Evolutionary conservation across 2,888 invertebrate species (phyloP).

Genomic region (Camponotus fellah): DNA sequence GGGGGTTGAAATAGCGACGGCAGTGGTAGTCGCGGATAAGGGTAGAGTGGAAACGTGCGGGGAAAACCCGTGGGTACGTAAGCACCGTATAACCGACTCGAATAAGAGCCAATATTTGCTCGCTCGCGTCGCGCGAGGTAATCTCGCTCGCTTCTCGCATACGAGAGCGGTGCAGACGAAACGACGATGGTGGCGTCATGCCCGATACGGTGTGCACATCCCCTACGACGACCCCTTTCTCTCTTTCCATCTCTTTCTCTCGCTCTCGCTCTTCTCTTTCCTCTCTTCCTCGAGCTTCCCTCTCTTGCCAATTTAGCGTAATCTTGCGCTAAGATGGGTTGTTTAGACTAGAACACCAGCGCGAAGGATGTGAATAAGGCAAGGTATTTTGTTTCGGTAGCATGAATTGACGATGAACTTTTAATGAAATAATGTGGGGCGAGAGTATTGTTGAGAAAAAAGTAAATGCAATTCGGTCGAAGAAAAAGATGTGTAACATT

Average conservation of each 20-base stretch:
- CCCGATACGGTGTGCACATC: constrained; percentile 49
- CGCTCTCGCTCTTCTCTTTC: neutral
- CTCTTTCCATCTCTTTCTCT: neutral
- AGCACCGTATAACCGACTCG: constrained; percentile 80
- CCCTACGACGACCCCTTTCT: constrained; percentile 6
- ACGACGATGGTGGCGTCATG: constrained; percentile 57
- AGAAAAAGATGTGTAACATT: neutral
- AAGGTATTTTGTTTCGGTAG: neutral
- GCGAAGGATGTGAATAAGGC: constrained; percentile 11
- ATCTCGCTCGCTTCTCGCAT: constrained; percentile 78
- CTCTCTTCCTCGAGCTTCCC: neutral
- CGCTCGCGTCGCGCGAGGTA: constrained; percentile 78
- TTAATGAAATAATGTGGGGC: constrained; percentile 22
- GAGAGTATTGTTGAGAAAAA: neutral
- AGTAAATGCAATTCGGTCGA: neutral
- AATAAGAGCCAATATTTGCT: constrained; percentile 82
- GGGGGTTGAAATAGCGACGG: constrained; percentile 3
- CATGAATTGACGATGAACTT: constrained; percentile 23
- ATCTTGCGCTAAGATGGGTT: constrained; percentile 37
- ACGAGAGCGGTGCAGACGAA: constrained; percentile 66
- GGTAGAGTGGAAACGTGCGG: constrained; percentile 51
- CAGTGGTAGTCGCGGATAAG: constrained; percentile 2
- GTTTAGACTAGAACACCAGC: constrained; percentile 33
- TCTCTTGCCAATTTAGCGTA: constrained; percentile 46
- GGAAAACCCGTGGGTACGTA: constrained; percentile 75